Evolutionary conservation across 1,140 invertebrate genomes (phyloP).

Genomic region (Heliconius nattereri): DNA sequence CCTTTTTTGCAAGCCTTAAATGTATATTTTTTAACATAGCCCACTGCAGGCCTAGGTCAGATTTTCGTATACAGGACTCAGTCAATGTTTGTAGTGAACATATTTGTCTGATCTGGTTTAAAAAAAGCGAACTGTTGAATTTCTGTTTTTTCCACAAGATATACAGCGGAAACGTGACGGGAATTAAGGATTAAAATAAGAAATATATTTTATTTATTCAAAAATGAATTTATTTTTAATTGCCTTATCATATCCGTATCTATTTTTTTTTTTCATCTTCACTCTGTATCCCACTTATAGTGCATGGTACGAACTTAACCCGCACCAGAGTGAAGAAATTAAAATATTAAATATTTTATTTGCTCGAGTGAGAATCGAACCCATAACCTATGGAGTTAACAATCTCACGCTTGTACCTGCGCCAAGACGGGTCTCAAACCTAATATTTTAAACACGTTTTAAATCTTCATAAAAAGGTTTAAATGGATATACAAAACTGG

Average conservation of each 20-base stretch:
- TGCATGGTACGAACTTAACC: no score
- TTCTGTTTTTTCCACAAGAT: background rate
- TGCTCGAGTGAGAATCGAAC: no score
- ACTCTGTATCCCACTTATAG: no score
- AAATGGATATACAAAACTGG: slow-evolving; percentile 30
- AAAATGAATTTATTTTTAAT: no score
- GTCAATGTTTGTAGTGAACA: slow-evolving; percentile 5
- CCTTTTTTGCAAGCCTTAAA: background rate
- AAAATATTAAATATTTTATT: no score
- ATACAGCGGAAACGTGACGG: background rate
- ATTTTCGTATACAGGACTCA: background rate
- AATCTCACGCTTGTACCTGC: no score
- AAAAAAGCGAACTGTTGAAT: background rate
- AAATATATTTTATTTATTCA: no score
- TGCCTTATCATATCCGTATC: no score
- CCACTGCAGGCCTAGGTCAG: background rate
- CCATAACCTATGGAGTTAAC: no score
- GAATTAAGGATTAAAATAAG: background rate
- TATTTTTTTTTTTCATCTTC: no score
- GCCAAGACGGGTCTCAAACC: background rate
- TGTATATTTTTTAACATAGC: background rate
- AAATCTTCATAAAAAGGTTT: slow-evolving; percentile 32
- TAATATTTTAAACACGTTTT: background rate
- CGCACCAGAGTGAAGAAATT: no score
- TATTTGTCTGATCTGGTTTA: background rate